These are phyloP conservation scores for Carapus acus DNA, from an alignment of 2,797 vertebrate species.

Conservation along the genomic window DNA sequence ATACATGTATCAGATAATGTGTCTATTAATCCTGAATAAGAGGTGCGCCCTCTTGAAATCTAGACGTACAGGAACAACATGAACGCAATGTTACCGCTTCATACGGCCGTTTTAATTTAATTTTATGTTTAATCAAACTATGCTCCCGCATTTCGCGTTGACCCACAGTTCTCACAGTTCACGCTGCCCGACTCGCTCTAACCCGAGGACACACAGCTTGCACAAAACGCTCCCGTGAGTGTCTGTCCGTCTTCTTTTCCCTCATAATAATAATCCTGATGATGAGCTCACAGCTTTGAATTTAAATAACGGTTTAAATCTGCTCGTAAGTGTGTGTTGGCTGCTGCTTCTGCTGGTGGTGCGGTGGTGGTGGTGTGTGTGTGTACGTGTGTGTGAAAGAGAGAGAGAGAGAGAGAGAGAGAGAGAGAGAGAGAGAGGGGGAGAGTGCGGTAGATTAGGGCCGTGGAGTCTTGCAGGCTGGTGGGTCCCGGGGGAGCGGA, in stretches of 20 bases:
- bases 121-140: slow-evolving; percentile 54
- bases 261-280: slow-evolving; percentile 59
- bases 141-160: slow-evolving; percentile 49
- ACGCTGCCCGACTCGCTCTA: slow-evolving; percentile 35
- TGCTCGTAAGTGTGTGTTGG: slow-evolving; percentile 25
- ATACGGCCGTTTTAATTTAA: slow-evolving; percentile 25
- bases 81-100: neutral
- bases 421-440: no score
- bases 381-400: slow-evolving; percentile 48
- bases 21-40: no score
- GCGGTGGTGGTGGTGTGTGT: slow-evolving; percentile 15
- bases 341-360: neutral
- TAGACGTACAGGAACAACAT: slow-evolving; percentile 19
- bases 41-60: no score
- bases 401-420: no score
- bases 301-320: slow-evolving; percentile 73
- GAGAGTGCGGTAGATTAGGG: slow-evolving; percentile 87
- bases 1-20: no score
- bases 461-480: slow-evolving; percentile 78
- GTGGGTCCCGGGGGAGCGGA: slow-evolving; percentile 81
- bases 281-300: slow-evolving; percentile 72
- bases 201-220: slow-evolving; percentile 7
- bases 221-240: slow-evolving; percentile 29
- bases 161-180: slow-evolving; percentile 52
- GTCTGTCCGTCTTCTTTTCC: slow-evolving; percentile 16